Evolutionary conservation across 2,113 vertebrate species (phyloP).

Genomic region (Poeciliopsis turrubarensis): DNA sequence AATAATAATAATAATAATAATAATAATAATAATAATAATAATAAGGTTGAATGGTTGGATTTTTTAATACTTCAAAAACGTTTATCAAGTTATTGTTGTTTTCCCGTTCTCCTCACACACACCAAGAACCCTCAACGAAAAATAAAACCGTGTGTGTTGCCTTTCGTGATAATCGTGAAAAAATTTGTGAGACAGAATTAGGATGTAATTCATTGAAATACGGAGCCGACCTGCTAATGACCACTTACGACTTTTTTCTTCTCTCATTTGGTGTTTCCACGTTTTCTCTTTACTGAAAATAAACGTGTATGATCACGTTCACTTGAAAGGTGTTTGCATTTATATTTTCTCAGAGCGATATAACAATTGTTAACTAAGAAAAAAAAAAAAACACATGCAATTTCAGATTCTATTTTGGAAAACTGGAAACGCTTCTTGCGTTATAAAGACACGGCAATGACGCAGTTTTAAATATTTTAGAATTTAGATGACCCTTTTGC

Average conservation of each 20-base stretch:
- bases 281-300: background rate
- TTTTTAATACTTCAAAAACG: background rate
- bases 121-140: too few relatives aligned
- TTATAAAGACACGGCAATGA: background rate
- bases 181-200: too few relatives aligned
- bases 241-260: background rate
- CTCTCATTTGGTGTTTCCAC: background rate
- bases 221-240: too few relatives aligned
- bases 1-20: background rate
- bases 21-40: background rate
- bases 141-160: too few relatives aligned
- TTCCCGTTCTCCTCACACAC: background rate
- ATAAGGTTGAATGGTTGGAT: background rate
- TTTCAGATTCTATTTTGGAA: background rate
- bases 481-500: background rate
- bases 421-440: background rate
- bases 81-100: background rate
- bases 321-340: too few relatives aligned
- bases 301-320: background rate
- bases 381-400: background rate
- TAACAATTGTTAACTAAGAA: too few relatives aligned
- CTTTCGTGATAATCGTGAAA: too few relatives aligned
- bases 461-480: background rate
- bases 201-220: too few relatives aligned
- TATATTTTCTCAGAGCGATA: too few relatives aligned